phyloP scores from a whole-genome alignment of 2,888 invertebrate species.

The Agrochola macilenta region DNA sequence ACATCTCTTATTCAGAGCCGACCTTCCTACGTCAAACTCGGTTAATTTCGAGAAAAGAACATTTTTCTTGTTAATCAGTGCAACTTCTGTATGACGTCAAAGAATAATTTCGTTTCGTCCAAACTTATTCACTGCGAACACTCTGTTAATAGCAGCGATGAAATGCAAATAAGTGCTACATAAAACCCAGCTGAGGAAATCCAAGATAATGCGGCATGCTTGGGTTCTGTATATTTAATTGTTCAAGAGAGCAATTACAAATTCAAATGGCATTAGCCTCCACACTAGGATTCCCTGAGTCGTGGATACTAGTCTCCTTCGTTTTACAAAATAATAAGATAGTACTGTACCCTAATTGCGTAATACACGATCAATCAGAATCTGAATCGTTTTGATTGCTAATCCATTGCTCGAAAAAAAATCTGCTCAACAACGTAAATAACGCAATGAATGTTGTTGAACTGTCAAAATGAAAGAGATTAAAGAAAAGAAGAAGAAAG shows the following conservation, averaged over 20 bases:
- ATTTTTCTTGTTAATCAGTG: conserved; percentile 38
- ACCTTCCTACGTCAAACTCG: conserved; percentile 20
- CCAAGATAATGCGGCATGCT: conserved; percentile 7
- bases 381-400: no score
- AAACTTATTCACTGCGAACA: conserved; percentile 43
- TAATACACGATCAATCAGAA: no score
- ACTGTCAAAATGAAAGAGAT: no score
- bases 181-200: conserved; percentile 33
- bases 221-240: conserved; percentile 20
- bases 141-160: conserved; percentile 50
- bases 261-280: background rate
- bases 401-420: no score
- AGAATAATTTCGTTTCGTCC: conserved; percentile 50
- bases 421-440: no score
- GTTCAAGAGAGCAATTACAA: background rate
- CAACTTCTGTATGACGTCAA: conserved; percentile 53
- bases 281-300: background rate
- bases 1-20: conserved; percentile 29
- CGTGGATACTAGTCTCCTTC: background rate
- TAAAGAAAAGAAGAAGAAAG: no score
- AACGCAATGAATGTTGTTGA: no score
- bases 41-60: conserved; percentile 26
- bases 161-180: conserved; percentile 54
- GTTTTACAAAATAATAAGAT: no score
- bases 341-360: background rate